Evolutionary conservation across 2,113 vertebrate species (phyloP), one percentile per base, ranked within the genome.

Genomic region (Columbina picui): DNA sequence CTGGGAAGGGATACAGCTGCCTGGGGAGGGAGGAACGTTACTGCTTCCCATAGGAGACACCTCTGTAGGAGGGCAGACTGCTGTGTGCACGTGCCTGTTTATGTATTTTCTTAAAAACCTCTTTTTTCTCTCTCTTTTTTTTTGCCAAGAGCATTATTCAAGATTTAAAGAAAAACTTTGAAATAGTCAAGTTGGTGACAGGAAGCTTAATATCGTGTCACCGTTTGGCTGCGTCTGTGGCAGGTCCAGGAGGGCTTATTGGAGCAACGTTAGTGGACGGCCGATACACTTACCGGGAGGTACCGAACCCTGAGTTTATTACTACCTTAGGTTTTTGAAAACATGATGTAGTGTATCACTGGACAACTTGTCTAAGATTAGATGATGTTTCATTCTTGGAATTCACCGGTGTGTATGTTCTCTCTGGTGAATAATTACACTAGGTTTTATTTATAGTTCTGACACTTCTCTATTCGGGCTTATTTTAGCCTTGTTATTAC

Each of bases 161-260:
- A 94, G 99, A 99, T 97, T 96, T 99, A 97, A 99, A 99, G 98
- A 99, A 99, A 97, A 99, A 99, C 94, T 99, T 99, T 96, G 99
- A 99, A 98, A 99, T 99, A 6, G 99, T 99, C 81, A 99, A 99
- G 88, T 60, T 99, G 98, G 99, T 99, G 91, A 99, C 99, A 0
- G 99, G 99, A 78, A 99, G 99, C 84, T 98, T 99, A 14, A 99
- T 99, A 92, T 99, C 99, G 63, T 99, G 99, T 94, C 99, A 99
- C 84, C 98, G 99, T 45, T 98, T 99, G 67, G 99, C 99, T 88
- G 96, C 97, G 1, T 98, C 98, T 6, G 98, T 98, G 22, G 97
- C 99, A 20, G 99, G 99, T 21, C 98, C 98, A n/a, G 98, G 98
- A 67, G 99, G 99, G 41, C 97, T 99, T 22, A 98, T 98, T 10